Evolutionary conservation across 2,888 invertebrate genomes (phyloP).

Genomic region (Lasioglossum morio): DNA sequence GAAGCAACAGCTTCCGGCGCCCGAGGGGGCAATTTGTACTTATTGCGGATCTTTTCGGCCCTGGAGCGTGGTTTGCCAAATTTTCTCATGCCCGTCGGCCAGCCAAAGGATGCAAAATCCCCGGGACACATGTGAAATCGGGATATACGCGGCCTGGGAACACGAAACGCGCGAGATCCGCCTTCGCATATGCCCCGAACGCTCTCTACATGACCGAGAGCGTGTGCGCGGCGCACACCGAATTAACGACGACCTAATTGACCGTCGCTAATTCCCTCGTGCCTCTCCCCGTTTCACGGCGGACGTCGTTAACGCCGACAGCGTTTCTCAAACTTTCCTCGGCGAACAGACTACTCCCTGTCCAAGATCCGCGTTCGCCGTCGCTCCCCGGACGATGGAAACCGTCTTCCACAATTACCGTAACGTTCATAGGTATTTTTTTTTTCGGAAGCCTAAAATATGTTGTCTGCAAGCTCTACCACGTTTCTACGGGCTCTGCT

Average conservation of each 20-base stretch:
- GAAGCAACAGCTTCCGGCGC: neutral
- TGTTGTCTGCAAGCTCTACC: neutral
- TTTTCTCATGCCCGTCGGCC: constrained; percentile 44
- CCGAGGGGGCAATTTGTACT: neutral
- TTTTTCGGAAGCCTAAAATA: neutral
- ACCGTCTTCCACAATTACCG: neutral
- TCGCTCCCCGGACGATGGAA: neutral
- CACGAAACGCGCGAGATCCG: constrained; percentile 68
- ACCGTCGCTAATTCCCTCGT: constrained; percentile 67
- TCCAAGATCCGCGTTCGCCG: neutral
- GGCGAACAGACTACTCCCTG: neutral
- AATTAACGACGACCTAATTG: constrained; percentile 71
- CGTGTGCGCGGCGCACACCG: constrained; percentile 53
- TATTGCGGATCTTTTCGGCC: neutral
- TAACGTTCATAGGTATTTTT: neutral
- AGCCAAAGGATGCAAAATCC: neutral
- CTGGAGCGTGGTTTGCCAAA: neutral
- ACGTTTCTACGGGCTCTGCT: neutral
- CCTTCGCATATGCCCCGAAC: constrained; percentile 67
- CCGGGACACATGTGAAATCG: constrained; percentile 68
- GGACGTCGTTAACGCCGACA: constrained; percentile 51
- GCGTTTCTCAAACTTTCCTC: constrained; percentile 38
- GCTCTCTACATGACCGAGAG: constrained; percentile 13
- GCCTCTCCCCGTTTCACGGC: constrained; percentile 25
- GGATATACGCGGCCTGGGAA: constrained; percentile 64